These are phyloP conservation scores for Oithona nana DNA, from an alignment of 2,888 invertebrate species.

Conservation along the genomic window DNA sequence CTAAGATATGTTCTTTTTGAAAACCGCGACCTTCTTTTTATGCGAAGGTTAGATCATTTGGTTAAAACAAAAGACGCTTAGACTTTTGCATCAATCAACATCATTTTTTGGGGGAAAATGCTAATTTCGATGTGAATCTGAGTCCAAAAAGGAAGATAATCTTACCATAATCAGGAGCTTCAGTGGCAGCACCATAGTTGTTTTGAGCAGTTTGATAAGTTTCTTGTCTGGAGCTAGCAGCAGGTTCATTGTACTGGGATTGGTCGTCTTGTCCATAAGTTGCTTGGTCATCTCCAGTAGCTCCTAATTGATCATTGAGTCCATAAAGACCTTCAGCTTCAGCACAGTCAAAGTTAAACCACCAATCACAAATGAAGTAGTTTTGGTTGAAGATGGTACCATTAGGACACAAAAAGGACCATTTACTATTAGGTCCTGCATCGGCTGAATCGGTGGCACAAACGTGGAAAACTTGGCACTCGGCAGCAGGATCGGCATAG, in stretches of 20 bases:
- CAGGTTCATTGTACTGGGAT: not conserved
- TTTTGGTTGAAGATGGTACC: constrained; percentile 17
- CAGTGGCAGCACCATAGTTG: too few relatives aligned
- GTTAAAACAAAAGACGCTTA: too few relatives aligned
- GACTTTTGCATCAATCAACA: too few relatives aligned
- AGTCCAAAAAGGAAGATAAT: too few relatives aligned
- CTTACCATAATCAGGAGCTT: too few relatives aligned
- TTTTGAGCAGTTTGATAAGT: not conserved
- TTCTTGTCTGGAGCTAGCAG: not conserved
- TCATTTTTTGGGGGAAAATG: too few relatives aligned
- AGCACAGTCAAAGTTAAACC: constrained; percentile 18
- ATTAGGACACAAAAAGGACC: constrained; percentile 15
- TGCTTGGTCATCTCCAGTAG: not conserved
- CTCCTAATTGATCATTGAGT: constrained; percentile 13
- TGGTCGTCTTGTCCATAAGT: not conserved
- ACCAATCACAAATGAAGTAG: constrained; percentile 18
- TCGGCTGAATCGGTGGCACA: constrained; percentile 3
- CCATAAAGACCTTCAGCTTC: constrained; percentile 15
- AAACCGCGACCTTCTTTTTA: too few relatives aligned
- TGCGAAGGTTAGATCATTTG: too few relatives aligned
- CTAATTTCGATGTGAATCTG: too few relatives aligned
- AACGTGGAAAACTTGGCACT: constrained; percentile 46
- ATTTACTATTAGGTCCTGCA: not conserved
- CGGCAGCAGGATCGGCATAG: constrained; percentile 66
- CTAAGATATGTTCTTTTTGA: too few relatives aligned